Percentiles rank a stretch among this genome's conserved stretches.
phyloP scores from a whole-genome alignment of 2,888 invertebrate species.

The Lasioglossum morio region DNA sequence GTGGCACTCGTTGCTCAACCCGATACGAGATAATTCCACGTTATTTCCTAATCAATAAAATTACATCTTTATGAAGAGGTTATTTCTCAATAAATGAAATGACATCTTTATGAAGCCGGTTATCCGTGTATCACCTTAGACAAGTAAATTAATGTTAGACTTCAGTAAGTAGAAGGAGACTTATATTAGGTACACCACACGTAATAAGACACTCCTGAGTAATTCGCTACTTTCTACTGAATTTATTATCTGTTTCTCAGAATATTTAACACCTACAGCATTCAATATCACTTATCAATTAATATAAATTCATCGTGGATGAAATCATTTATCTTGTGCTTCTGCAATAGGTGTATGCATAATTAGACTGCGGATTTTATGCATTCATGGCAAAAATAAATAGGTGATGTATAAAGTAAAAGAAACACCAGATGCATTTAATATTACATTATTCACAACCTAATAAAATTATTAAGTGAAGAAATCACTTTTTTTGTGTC shows the following conservation, averaged over 20 bases:
- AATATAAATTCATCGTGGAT: too few relatives aligned
- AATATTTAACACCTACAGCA: neutral
- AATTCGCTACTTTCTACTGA: neutral
- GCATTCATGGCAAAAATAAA: neutral
- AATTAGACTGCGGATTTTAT: neutral
- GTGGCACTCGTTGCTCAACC: neutral
- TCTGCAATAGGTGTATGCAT: too few relatives aligned
- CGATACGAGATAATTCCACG: conserved; percentile 25
- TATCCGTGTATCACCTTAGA: neutral
- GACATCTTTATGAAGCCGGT: neutral
- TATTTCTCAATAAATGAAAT: neutral
- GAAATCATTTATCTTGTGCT: neutral
- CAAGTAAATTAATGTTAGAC: neutral
- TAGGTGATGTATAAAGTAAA: neutral
- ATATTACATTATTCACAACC: neutral
- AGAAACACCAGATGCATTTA: neutral
- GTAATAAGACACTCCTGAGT: neutral
- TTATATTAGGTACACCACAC: neutral
- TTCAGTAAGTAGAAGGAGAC: neutral
- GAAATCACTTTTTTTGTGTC: neutral
- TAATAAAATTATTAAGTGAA: neutral
- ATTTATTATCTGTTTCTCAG: neutral
- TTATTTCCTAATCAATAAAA: conserved; percentile 13
- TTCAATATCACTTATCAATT: neutral
- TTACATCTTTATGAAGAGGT: neutral